phyloP scores from a whole-genome alignment of 1,140 invertebrate species.

The Zaprionus camerounensis region DNA sequence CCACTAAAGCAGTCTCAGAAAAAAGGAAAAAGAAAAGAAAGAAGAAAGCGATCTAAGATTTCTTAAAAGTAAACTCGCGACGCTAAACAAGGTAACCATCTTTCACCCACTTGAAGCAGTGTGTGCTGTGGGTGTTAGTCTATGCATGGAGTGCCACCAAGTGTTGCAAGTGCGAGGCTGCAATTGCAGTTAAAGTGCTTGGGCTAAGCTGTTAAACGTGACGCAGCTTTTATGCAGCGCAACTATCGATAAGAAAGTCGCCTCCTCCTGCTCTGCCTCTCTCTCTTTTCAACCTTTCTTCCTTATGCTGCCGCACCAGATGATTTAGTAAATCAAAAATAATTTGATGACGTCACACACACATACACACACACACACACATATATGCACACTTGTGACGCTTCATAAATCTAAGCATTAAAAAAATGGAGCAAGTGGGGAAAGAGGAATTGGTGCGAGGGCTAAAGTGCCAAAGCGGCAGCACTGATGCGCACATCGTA shows the following conservation, averaged over 20 bases:
- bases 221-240: not conserved
- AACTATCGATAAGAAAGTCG: conserved; percentile 14
- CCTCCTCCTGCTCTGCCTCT: not conserved
- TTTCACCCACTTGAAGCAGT: not conserved
- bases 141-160: not conserved
- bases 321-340: conserved; percentile 65
- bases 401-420: conserved; percentile 69
- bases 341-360: conserved; percentile 50
- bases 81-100: not conserved
- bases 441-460: not conserved
- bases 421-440: conserved; percentile 47
- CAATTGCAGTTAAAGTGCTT: conserved; percentile 27
- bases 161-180: conserved; percentile 6
- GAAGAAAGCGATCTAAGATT: not conserved
- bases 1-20: not conserved
- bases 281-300: not conserved
- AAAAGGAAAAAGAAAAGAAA: not conserved
- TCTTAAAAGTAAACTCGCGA: not conserved
- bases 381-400: conserved; percentile 16
- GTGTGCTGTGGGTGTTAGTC: not conserved
- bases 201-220: not conserved
- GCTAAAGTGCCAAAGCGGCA: conserved; percentile 25
- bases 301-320: conserved; percentile 10
- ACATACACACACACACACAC: conserved; percentile 4
- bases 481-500: conserved; percentile 49